These are phyloP conservation scores for Camptogramma bilineatum DNA, from an alignment of 2,888 invertebrate genomes.

Conservation along the genomic window DNA sequence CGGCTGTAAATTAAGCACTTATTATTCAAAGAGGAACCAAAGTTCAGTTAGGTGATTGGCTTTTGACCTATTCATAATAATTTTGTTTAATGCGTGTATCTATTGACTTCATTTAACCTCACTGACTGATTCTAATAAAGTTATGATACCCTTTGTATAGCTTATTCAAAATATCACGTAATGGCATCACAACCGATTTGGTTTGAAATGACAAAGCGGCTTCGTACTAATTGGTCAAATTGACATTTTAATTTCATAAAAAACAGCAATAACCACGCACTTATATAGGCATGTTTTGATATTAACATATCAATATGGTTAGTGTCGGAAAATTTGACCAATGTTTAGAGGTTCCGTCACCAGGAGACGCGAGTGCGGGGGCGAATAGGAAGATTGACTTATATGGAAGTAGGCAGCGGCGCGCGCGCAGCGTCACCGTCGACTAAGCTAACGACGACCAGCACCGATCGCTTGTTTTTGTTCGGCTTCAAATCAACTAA, in stretches of 20 bases:
- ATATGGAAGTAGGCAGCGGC: slow-evolving; percentile 67
- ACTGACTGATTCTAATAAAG: slow-evolving; percentile 8
- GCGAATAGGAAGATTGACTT: slow-evolving; percentile 80
- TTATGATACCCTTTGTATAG: not conserved
- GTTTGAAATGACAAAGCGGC: slow-evolving; percentile 12
- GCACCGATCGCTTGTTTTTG: slow-evolving; percentile 53
- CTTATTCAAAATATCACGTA: not conserved
- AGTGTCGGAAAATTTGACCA: slow-evolving; percentile 61
- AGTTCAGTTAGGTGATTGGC: slow-evolving; percentile 33
- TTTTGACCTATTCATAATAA: slow-evolving; percentile 28
- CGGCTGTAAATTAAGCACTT: slow-evolving; percentile 32
- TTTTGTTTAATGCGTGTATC: slow-evolving; percentile 17
- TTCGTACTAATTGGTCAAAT: slow-evolving; percentile 32
- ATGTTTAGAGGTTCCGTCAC: slow-evolving; percentile 64
- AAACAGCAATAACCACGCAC: slow-evolving; percentile 41
- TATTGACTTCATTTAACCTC: slow-evolving; percentile 8
- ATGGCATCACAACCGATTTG: slow-evolving; percentile 18
- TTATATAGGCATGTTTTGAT: slow-evolving; percentile 47
- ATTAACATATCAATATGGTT: slow-evolving; percentile 67
- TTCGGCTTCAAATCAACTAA: slow-evolving; percentile 66
- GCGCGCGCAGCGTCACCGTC: slow-evolving; percentile 74
- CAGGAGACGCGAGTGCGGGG: slow-evolving; percentile 67
- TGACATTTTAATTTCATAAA: slow-evolving; percentile 42
- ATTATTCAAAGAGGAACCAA: slow-evolving; percentile 25
- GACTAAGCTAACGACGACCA: slow-evolving; percentile 59